Base-by-base conservation (phyloP, 2,888 invertebrate species). In the Trimorus sp. region DNA sequence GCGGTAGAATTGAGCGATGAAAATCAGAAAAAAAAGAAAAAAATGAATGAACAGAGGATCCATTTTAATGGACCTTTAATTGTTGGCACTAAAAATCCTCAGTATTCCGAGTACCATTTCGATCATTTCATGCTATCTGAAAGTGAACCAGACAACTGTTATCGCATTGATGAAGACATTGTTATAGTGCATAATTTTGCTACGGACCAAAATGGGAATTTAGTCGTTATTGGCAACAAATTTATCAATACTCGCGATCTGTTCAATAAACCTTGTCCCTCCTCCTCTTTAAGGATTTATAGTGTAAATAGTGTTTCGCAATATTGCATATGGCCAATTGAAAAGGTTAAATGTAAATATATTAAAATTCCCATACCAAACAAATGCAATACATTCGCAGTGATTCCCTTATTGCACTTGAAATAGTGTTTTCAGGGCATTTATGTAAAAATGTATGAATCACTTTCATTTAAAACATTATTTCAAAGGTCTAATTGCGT, bases 51-150 rank as follows among this genome's bases (percentile, higher is more conserved):
- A n/a, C 48, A 12, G 9, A 48, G 12, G 12, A 12, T 8, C n/a
- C 48, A 48, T 9, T 12, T 48, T 48, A 48, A 48, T 12, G 48
- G 48, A 4, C 48, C 15, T 16, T 45, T 59, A 62, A 36, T 53
- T 15, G 36, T 6, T 14, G 45, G 14, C 60, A n/a, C 38, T 8
- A 48, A 37, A 92, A 97, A 98, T 70, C 89, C 89, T 26, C 48
- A 70, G 9, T 53, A 26, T 7, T 51, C 14, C 4, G 48, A 48
- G 48, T 51, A 48, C 7, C 16, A 51, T 37, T 48, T 48, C 12
- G 48, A 48, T n/a, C 4, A 48, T 12, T 48, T 12, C 9, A 9
- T 4, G 4, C 12, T 48, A 48, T 12, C 48, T 48, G 12, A 9
- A 48, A 48, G 48, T 48, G 5, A 12, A 12, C n/a, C 48, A 12